phyloP scores from a whole-genome alignment of 2,797 vertebrate genomes.

The Pseudochaenichthys georgianus region DNA sequence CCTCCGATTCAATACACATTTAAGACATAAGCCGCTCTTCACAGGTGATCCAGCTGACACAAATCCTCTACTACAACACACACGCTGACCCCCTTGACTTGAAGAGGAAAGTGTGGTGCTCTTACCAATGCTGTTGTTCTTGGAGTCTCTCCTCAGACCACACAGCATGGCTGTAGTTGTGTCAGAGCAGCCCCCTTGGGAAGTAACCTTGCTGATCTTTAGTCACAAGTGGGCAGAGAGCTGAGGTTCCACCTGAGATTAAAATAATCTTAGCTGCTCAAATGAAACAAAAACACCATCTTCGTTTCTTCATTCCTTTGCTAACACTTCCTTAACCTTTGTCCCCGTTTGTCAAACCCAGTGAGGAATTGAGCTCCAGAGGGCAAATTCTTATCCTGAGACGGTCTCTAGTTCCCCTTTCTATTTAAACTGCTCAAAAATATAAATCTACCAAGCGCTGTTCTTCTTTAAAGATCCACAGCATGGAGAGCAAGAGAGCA shows the following conservation, averaged over 20 bases:
- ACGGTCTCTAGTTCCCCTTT: conserved; percentile 22
- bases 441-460: conserved; percentile 28
- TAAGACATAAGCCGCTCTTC: conserved; percentile 15
- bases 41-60: conserved; percentile 12
- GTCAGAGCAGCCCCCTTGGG: conserved; percentile 61
- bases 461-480: conserved; percentile 54
- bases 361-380: conserved; percentile 33
- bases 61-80: conserved; percentile 21
- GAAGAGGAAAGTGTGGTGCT: conserved; percentile 43
- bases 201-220: conserved; percentile 65
- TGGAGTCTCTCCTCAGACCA: conserved; percentile 85
- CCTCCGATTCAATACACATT: conserved; percentile 20
- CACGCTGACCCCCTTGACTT: conserved; percentile 18
- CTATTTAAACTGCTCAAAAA: conserved; percentile 48
- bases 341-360: conserved; percentile 24
- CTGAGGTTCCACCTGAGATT: conserved; percentile 54
- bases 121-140: conserved; percentile 84
- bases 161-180: conserved; percentile 83
- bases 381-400: conserved; percentile 43
- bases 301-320: conserved; percentile 45
- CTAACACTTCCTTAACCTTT: conserved; percentile 46
- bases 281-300: conserved; percentile 44
- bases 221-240: conserved; percentile 36
- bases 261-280: conserved; percentile 56
- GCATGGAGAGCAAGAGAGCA: conserved; percentile 31